Percentiles rank a stretch among this genome's conserved stretches.
Evolutionary conservation across 2,888 invertebrate genomes (phyloP).

Genomic region (Cephus runcator): DNA sequence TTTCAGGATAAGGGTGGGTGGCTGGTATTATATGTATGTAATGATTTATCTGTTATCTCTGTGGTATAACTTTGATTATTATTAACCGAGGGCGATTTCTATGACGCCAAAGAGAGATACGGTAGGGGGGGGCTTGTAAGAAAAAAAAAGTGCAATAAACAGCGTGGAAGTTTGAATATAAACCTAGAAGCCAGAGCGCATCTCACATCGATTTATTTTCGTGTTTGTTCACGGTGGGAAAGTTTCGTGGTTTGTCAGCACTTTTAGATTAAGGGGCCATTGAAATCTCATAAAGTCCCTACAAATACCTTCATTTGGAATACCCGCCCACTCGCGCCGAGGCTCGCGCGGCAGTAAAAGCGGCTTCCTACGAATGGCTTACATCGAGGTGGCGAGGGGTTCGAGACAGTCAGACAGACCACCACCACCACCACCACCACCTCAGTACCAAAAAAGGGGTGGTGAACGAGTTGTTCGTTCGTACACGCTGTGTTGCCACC

Average conservation of each 20-base stretch:
- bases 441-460: not conserved
- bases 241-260: slow-evolving; percentile 65
- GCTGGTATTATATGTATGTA: not conserved
- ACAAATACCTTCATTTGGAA: slow-evolving; percentile 59
- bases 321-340: slow-evolving; percentile 33
- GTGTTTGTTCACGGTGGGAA: slow-evolving; percentile 62
- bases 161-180: slow-evolving; percentile 60
- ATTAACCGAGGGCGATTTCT: slow-evolving; percentile 6
- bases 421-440: not conserved
- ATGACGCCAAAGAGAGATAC: not conserved
- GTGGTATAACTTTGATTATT: slow-evolving; percentile 33
- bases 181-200: slow-evolving; percentile 49
- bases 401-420: slow-evolving; percentile 6
- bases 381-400: slow-evolving; percentile 31
- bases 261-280: slow-evolving; percentile 62
- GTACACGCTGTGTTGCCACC: too few species aligned
- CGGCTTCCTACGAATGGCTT: slow-evolving; percentile 40
- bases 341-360: slow-evolving; percentile 37
- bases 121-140: not conserved
- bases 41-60: slow-evolving; percentile 18
- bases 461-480: too few species aligned
- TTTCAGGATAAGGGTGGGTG: not conserved
- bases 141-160: slow-evolving; percentile 39
- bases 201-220: slow-evolving; percentile 62
- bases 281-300: slow-evolving; percentile 62